These are phyloP conservation scores for Suncus etruscus DNA, from an alignment of 2,113 vertebrate species.

Conservation along the genomic window DNA sequence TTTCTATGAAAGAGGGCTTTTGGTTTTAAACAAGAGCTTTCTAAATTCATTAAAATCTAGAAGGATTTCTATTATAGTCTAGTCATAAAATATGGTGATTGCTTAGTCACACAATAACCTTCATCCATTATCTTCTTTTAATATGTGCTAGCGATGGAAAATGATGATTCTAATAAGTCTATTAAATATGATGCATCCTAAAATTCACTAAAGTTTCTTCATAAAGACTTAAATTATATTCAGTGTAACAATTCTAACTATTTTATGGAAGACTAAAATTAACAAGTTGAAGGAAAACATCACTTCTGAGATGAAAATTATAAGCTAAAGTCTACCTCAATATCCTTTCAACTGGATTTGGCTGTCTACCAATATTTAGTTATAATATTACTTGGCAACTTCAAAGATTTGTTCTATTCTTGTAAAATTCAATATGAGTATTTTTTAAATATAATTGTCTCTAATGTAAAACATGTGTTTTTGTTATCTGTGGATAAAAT, in stretches of 20 bases:
- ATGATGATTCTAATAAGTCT: conserved; percentile 62
- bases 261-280: conserved; percentile 50
- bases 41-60: conserved; percentile 49
- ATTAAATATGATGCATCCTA: conserved; percentile 49
- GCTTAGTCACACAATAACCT: not conserved
- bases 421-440: not conserved
- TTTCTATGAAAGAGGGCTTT: not conserved
- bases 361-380: conserved; percentile 17
- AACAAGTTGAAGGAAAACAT: conserved; percentile 40
- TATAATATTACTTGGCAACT: not conserved
- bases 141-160: conserved; percentile 39
- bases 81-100: not conserved
- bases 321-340: not conserved
- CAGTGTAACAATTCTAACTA: conserved; percentile 8
- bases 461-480: conserved; percentile 5
- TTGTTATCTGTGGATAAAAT: not conserved
- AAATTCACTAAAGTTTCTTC: not conserved
- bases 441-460: not conserved
- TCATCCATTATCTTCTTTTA: conserved; percentile 46
- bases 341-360: not conserved
- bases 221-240: conserved; percentile 42
- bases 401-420: not conserved
- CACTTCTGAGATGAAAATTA: conserved; percentile 42
- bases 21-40: conserved; percentile 42
- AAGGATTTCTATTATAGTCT: not conserved